Evolutionary conservation across 1,140 invertebrate genomes (phyloP), one percentile per base, ranked within the genome.

Genomic region (Drosophila takahashii): DNA sequence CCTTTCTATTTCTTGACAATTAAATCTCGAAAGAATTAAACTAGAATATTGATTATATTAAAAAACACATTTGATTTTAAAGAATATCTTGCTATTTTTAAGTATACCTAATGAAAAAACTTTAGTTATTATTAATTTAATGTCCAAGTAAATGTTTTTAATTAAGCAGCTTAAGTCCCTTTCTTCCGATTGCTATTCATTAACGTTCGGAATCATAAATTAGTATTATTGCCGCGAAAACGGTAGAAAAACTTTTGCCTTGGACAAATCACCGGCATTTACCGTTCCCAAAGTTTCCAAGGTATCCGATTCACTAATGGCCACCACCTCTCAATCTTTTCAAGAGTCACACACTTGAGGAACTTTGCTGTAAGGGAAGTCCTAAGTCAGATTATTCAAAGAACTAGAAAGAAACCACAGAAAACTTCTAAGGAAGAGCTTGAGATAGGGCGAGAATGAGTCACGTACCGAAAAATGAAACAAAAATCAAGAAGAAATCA

Each of bases 401-500:
- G 18, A 47, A 48, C 48, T 70, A 50, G 27, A 36, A 64, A 50
- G 37, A 72, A 72, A 51, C 59, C 76, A 29, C 54, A 57, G 48
- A 27, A 70, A 77, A 79, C 9, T 48, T 79, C 37, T 37, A 27
- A 27, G 18, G 39, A 10, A 51, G 64, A 57, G 37, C 52, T 41
- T 48, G 44, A 44, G 54, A 74, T 45, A 56, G 53, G 48, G 52
- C 60, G 15, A 41, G 54, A 80, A 65, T 80, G 78, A 65, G 71
- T 76, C 72, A 76, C 52, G 72, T 57, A 50, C 48, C 57, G 26
- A 29, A 65, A 77, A 71, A 78, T 47, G 62, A 75, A 78, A 74
- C 73, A 77, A 77, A 77, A 81, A 56, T 75, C 60, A 52, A 67
- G 61, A 65, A 39, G 39, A 74, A 62, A 59, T 58, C 71, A 47